These are phyloP conservation scores for Lepilemur ruficaudatus DNA, from an alignment of 2,797 vertebrate species.

Conservation along the genomic window DNA sequence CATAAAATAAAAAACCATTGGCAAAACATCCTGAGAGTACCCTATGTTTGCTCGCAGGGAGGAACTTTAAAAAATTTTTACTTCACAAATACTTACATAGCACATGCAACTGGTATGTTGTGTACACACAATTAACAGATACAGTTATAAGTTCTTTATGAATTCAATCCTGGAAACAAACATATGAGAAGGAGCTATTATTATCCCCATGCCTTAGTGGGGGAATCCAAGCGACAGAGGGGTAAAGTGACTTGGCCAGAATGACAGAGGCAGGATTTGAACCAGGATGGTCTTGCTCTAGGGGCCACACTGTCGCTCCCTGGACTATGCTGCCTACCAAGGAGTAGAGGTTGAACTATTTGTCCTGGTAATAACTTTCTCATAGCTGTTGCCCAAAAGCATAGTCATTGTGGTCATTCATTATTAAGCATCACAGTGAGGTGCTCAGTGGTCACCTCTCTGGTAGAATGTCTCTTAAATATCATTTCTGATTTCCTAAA, in stretches of 20 bases:
- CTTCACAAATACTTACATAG: background rate
- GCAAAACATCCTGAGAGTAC: background rate
- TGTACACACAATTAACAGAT: background rate
- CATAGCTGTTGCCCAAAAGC: background rate
- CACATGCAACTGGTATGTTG: background rate
- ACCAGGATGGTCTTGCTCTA: background rate
- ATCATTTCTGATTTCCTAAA: constrained; percentile 48
- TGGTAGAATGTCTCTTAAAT: constrained; percentile 27
- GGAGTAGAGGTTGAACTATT: background rate
- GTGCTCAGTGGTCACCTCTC: background rate
- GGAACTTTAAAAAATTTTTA: background rate
- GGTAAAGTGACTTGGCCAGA: background rate
- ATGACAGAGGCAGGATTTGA: background rate
- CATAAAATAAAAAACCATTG: background rate
- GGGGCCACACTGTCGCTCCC: background rate
- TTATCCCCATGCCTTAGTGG: background rate
- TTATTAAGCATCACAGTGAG: constrained; percentile 18
- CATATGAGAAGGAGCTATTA: background rate
- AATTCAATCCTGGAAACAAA: background rate
- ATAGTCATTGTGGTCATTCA: constrained; percentile 41
- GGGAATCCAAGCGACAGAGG: background rate
- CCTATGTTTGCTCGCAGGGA: background rate
- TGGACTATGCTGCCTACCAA: background rate
- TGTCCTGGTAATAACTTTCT: background rate
- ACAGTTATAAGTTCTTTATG: background rate